phyloP scores from a whole-genome alignment of 1,140 invertebrate genomes.

The Stegodyphus mimosarum region DNA sequence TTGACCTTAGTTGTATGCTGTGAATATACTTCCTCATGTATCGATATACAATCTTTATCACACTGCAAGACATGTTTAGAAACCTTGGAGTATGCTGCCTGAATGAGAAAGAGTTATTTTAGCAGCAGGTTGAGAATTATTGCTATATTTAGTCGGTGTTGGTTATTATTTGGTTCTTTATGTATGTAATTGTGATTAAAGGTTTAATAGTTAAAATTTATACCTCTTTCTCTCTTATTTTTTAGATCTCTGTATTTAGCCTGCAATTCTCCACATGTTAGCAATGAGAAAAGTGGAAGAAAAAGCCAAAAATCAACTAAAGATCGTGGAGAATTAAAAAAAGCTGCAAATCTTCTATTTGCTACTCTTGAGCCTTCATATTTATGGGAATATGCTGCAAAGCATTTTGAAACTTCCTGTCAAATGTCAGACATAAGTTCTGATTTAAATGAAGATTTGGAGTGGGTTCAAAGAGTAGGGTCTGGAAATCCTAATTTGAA shows the following conservation, averaged over 20 bases:
- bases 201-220: no score
- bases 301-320: slow-evolving; percentile 53
- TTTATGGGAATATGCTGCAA: slow-evolving; percentile 86
- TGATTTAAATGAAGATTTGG: background rate
- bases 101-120: no score
- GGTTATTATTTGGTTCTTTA: no score
- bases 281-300: slow-evolving; percentile 1
- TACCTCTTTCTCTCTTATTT: slow-evolving; percentile 36
- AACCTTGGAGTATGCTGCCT: no score
- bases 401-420: slow-evolving; percentile 77
- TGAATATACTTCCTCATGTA: no score
- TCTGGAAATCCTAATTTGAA: slow-evolving; percentile 64
- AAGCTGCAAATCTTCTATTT: slow-evolving; percentile 88
- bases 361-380: slow-evolving; percentile 86
- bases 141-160: no score
- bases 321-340: slow-evolving; percentile 73
- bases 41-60: no score
- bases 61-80: no score
- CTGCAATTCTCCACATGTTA: slow-evolving; percentile 12
- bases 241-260: slow-evolving; percentile 71
- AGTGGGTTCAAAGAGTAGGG: slow-evolving; percentile 64
- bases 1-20: no score
- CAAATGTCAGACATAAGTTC: slow-evolving; percentile 28
- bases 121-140: no score
- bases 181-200: no score